Evolutionary conservation across 1,140 invertebrate genomes (phyloP).

Genomic region (Pseudomyrmex flavicornis): DNA sequence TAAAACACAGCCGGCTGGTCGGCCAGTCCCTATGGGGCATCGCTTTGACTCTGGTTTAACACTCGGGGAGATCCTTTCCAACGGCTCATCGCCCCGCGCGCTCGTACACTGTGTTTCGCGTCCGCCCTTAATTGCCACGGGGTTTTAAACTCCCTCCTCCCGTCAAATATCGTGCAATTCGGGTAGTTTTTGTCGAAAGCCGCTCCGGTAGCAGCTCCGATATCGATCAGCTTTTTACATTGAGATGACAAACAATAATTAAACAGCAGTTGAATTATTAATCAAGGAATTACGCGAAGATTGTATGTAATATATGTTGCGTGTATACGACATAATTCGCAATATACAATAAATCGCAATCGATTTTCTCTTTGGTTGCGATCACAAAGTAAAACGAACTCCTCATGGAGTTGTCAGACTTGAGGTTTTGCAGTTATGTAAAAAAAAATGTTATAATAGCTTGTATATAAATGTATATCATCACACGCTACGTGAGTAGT

Average conservation of each 20-base stretch:
- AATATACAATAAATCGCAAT: too few relatives aligned
- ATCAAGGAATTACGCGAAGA: too few relatives aligned
- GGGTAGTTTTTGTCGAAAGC: background rate
- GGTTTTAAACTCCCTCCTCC: background rate
- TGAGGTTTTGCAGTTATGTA: too few relatives aligned
- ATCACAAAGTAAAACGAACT: too few relatives aligned
- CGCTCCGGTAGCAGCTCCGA: background rate
- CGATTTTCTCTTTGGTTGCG: too few relatives aligned
- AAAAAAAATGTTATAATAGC: too few relatives aligned
- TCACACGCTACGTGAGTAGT: too few relatives aligned
- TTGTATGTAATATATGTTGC: too few relatives aligned
- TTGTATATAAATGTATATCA: too few relatives aligned
- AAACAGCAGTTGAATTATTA: background rate
- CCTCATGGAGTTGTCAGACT: too few relatives aligned
- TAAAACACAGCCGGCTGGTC: conserved; percentile 50
- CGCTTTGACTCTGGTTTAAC: conserved; percentile 54
- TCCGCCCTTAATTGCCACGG: conserved; percentile 23
- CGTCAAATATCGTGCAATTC: background rate
- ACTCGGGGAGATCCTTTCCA: conserved; percentile 18
- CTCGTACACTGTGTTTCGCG: background rate
- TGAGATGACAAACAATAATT: background rate
- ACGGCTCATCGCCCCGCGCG: too few relatives aligned
- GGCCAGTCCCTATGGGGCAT: background rate
- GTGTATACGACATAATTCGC: too few relatives aligned
- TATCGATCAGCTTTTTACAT: background rate